A percentile compares a stretch with the other conserved stretches of the same genome.
These are phyloP conservation scores for Drosophila willistoni DNA, from an alignment of 1,140 invertebrate genomes.

Conservation along the genomic window DNA sequence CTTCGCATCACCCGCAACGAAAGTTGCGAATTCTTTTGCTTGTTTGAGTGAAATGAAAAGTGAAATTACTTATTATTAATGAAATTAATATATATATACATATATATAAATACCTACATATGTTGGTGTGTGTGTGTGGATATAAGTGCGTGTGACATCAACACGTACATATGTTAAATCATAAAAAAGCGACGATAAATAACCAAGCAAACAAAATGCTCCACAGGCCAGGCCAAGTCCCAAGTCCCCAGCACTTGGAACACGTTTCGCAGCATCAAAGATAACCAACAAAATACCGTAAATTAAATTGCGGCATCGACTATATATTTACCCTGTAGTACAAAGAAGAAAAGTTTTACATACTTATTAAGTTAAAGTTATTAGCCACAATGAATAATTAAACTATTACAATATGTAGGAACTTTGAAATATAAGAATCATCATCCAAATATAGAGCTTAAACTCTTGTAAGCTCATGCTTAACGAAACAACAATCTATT, in stretches of 20 bases:
- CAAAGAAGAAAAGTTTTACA: too few species aligned
- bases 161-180: slow-evolving; percentile 81
- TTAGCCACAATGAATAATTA: too few species aligned
- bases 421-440: too few species aligned
- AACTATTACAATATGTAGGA: too few species aligned
- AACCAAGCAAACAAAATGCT: slow-evolving; percentile 50
- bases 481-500: too few species aligned
- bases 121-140: slow-evolving; percentile 48
- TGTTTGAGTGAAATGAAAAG: slow-evolving; percentile 74
- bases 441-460: too few species aligned
- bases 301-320: not conserved
- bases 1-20: slow-evolving; percentile 71
- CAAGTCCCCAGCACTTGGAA: slow-evolving; percentile 57
- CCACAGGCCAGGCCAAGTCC: slow-evolving; percentile 35
- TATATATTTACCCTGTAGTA: not conserved
- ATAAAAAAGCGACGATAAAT: slow-evolving; percentile 78
- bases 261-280: slow-evolving; percentile 61
- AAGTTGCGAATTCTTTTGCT: slow-evolving; percentile 72
- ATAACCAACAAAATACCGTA: slow-evolving; percentile 19
- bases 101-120: slow-evolving; percentile 76
- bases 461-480: too few species aligned
- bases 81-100: slow-evolving; percentile 82
- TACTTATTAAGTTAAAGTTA: too few species aligned
- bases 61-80: slow-evolving; percentile 82
- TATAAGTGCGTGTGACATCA: slow-evolving; percentile 65